These are phyloP conservation scores for Agrotis clavis DNA, from an alignment of 2,888 invertebrate genomes.

Conservation along the genomic window DNA sequence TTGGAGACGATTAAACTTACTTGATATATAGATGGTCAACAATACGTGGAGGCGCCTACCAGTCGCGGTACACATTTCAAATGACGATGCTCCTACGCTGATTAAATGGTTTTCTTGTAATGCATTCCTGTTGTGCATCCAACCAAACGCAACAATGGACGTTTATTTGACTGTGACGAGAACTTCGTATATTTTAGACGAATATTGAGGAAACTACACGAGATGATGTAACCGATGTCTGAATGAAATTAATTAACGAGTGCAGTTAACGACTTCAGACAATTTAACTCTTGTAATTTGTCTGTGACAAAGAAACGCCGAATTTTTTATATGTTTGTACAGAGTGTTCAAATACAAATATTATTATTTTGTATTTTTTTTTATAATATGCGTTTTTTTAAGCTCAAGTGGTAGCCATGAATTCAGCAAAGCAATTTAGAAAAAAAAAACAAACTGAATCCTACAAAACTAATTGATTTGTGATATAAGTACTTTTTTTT, in stretches of 20 bases:
- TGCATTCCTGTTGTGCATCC: conserved; percentile 61
- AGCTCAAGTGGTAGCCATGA: too few relatives aligned
- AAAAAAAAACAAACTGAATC: too few relatives aligned
- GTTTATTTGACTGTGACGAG: conserved; percentile 51
- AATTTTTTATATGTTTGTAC: conserved; percentile 21
- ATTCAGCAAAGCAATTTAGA: too few relatives aligned
- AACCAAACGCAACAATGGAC: conserved; percentile 46
- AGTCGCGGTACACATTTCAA: conserved; percentile 72
- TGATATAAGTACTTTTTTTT: too few relatives aligned
- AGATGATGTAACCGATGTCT: conserved; percentile 62
- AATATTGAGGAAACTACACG: conserved; percentile 45
- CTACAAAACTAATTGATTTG: too few relatives aligned
- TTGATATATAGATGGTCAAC: conserved; percentile 74
- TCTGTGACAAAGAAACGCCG: conserved; percentile 43
- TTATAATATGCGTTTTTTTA: too few relatives aligned
- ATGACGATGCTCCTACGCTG: conserved; percentile 63
- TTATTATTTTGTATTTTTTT: too few relatives aligned
- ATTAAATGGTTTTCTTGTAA: conserved; percentile 67
- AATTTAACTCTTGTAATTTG: conserved; percentile 54
- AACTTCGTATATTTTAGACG: conserved; percentile 51
- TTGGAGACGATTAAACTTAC: conserved; percentile 80
- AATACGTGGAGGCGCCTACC: conserved; percentile 72
- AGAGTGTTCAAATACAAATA: not conserved
- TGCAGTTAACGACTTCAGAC: conserved; percentile 59
- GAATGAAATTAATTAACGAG: conserved; percentile 59